Base-by-base conservation (phyloP, 2,113 vertebrate genomes). In the Rissa tridactyla region DNA sequence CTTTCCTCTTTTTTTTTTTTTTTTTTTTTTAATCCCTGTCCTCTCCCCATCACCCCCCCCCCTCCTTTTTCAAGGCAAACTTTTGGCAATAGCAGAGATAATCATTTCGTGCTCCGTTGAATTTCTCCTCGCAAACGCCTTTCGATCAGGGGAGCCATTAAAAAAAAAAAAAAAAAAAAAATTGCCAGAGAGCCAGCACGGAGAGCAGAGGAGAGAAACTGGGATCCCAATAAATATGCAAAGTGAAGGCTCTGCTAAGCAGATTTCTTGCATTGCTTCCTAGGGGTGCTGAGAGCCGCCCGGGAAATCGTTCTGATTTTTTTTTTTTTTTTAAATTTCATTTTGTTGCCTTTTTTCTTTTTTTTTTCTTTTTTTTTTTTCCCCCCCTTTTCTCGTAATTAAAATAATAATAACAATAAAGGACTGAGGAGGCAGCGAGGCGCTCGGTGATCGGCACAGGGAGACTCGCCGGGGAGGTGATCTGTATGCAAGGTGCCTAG, bases 171-270 rank as follows among this genome's bases (percentile, higher is more conserved):
- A 73, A 30, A 57, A 57, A 57, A 89, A 92, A 94, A 90, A 90
- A 96, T 92, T 88, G 90, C 72, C 85, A 54, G 76, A n/a, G 83
- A 92, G 91, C 75, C 94, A 85, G 96, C 92, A 90, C 94, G 65
- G 97, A 60, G 90, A 80, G 94, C 66, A 83, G 95, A 89, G 94
- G 95, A 91, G 94, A 96, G 92, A 96, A 96, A 95, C 98, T 61
- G 97, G 90, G 97, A 97, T 97, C 94, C 97, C 98, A 93, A 98
- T 98, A 98, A 98, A 98, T 97, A 99, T 99, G 99, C 98, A 97
- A 98, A 98, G 98, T 98, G 97, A 98, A 97, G 97, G 98, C 95
- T 98, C 96, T 96, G 97, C 94, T 92, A 95, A 97, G 95, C 98
- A 96, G 82, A 98, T 91, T 97, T 96, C 93, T 96, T 97, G 97